These are phyloP conservation scores for Acanthurus leucopareius DNA, from an alignment of 2,797 vertebrate species.

Conservation along the genomic window DNA sequence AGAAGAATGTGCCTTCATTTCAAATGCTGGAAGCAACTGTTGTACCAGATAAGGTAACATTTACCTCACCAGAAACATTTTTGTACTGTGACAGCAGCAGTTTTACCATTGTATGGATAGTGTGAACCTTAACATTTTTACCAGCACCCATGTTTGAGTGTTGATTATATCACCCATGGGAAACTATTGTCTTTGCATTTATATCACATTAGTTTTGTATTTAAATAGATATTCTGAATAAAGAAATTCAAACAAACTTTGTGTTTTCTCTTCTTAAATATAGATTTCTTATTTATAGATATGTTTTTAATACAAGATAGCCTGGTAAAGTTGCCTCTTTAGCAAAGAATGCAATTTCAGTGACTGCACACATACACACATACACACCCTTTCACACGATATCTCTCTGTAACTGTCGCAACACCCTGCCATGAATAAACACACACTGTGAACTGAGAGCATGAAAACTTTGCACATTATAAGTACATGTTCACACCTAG, in stretches of 20 bases:
- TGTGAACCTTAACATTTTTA: slow-evolving; percentile 16
- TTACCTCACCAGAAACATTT: slow-evolving; percentile 48
- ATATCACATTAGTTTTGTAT: slow-evolving; percentile 65
- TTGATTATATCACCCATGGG: slow-evolving; percentile 23
- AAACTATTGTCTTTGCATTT: slow-evolving; percentile 36
- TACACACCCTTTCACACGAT: no score
- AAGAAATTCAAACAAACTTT: slow-evolving; percentile 38
- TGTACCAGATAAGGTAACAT: slow-evolving; percentile 60
- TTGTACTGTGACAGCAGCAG: slow-evolving; percentile 30
- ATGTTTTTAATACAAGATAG: not conserved
- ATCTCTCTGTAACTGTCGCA: no score
- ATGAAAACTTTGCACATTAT: no score
- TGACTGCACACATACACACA: no score
- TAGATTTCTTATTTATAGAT: no score
- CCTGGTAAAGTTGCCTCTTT: not conserved
- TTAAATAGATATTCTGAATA: slow-evolving; percentile 68
- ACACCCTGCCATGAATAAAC: no score
- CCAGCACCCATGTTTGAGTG: slow-evolving; percentile 13
- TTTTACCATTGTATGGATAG: slow-evolving; percentile 20
- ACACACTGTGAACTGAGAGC: no score
- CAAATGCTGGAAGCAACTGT: slow-evolving; percentile 48
- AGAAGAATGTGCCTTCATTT: slow-evolving; percentile 43
- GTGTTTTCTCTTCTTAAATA: not conserved
- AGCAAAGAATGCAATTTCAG: no score
- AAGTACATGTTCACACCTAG: no score